A percentile compares a stretch with the other conserved stretches of the same genome.
These are phyloP conservation scores for Pterocles gutturalis DNA, from an alignment of 2,113 vertebrate species.

Conservation along the genomic window DNA sequence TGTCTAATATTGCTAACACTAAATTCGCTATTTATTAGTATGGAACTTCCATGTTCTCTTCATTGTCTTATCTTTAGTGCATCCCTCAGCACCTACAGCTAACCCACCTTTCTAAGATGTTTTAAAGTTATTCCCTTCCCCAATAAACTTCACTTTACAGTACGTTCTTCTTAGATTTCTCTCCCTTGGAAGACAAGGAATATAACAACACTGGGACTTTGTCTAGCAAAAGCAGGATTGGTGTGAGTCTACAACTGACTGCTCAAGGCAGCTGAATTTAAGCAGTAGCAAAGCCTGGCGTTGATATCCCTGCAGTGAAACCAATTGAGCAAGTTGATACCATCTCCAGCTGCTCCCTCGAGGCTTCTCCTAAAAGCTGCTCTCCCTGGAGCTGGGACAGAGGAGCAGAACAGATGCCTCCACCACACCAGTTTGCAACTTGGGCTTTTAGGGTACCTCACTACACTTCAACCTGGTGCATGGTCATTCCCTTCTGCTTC, in stretches of 20 bases:
- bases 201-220: fast-evolving
- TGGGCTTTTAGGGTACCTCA: not conserved
- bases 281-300: not conserved
- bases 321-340: fast-evolving
- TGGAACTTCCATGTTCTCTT: not conserved
- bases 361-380: not conserved
- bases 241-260: not conserved
- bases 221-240: not conserved
- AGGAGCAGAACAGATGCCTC: not conserved
- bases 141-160: not conserved
- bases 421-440: too few species aligned
- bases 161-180: fast-evolving
- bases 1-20: not conserved
- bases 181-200: not conserved
- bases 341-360: fast-evolving
- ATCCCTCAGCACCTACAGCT: not conserved
- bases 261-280: not conserved
- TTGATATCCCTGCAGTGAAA: fast-evolving
- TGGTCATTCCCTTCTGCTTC: not conserved
- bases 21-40: not conserved
- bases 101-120: not conserved
- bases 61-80: not conserved
- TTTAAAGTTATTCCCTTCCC: not conserved
- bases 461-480: not conserved
- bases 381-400: not conserved